Conservation (phyloP, 2,888 invertebrate species). For the Cephus sareptanus region DNA sequence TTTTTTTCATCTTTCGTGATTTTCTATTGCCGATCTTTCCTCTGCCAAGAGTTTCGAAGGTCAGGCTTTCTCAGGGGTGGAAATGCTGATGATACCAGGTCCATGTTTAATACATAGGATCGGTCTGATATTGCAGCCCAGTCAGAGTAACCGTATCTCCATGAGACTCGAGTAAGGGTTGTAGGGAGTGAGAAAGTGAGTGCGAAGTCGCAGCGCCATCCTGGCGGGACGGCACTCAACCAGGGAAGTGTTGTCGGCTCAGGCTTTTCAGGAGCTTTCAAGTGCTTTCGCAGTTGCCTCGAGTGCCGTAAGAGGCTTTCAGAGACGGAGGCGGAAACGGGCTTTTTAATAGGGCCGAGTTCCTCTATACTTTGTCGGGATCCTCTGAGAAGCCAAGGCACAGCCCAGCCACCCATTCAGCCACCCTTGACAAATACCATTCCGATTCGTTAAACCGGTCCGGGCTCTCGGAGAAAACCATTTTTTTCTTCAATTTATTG, state of each 20-base stretch:
- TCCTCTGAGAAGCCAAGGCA: neutral
- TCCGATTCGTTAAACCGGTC: neutral
- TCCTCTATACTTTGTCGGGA: neutral
- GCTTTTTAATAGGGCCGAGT: constrained; percentile 65
- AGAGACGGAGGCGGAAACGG: constrained; percentile 66
- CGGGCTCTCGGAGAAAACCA: neutral
- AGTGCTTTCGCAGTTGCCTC: constrained; percentile 66
- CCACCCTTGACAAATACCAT: neutral
- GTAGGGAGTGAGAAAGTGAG: constrained; percentile 30
- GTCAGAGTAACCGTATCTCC: constrained; percentile 46
- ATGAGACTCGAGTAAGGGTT: constrained; percentile 42
- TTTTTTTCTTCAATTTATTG: neutral
- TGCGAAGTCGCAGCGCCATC: constrained; percentile 54
- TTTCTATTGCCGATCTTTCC: neutral
- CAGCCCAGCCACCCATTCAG: neutral
- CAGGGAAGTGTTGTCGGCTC: constrained; percentile 63
- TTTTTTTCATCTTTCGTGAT: neutral
- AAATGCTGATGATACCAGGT: constrained; percentile 33
- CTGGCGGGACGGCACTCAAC: constrained; percentile 63
- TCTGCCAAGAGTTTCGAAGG: constrained; percentile 11
- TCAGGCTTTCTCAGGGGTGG: constrained; percentile 1
- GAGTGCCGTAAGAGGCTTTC: constrained; percentile 66
- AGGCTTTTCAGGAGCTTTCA: constrained; percentile 67
- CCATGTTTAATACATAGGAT: constrained; percentile 62
- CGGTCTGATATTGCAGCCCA: constrained; percentile 54